Base-by-base conservation (phyloP, 2,113 vertebrate genomes). In the Pelecanus crispus region DNA sequence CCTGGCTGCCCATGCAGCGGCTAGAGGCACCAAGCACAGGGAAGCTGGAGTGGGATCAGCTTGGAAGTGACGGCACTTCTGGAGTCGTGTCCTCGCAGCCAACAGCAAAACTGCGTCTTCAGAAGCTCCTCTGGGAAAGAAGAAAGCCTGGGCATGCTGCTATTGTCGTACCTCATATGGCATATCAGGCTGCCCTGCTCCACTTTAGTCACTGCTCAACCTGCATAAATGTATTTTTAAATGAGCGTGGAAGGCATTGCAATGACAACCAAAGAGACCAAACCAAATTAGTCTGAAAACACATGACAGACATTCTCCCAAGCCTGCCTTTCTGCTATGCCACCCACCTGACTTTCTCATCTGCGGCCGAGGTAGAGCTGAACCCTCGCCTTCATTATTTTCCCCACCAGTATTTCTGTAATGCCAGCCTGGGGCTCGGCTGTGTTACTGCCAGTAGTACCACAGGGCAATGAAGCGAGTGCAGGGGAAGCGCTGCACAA, bases 111-210 rank as follows among this genome's bases (percentile, higher is more conserved):
- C 59, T 42, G 18, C 1, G 9, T 6, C 36, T 65, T 42, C 53
- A 49, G 67, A 36, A 88, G 36, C 24, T 28, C 26, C 17, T 56
- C 40, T 72, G 86, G 67, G 58, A 77, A 66, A 80, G 45, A 44
- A 58, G 36, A 20, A 63, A 61, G 10, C 40, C 83, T 11, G 44
- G 13, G 3, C 49, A 36, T 6, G 5, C 40, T 56, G 32, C 29
- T 63, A 3, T 3, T 80, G 74, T 45, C 7, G 2, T 32, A 50
- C 53, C n/a, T 83, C 26, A 17, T 29, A 26, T 0, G 1, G 62
- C 13, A 4, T 3, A n/a, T 72, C 71, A 88, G 52, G 6, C 61
- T 47, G 44, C 1, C 14, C 36, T 0, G 0, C 32, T 72, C 67
- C 9, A 9, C 62, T 83, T 75, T 4, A 72, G 62, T 80, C n/a